Evolutionary conservation across 2,113 vertebrate genomes (phyloP).

Genomic region (Pungitius pungitius): DNA sequence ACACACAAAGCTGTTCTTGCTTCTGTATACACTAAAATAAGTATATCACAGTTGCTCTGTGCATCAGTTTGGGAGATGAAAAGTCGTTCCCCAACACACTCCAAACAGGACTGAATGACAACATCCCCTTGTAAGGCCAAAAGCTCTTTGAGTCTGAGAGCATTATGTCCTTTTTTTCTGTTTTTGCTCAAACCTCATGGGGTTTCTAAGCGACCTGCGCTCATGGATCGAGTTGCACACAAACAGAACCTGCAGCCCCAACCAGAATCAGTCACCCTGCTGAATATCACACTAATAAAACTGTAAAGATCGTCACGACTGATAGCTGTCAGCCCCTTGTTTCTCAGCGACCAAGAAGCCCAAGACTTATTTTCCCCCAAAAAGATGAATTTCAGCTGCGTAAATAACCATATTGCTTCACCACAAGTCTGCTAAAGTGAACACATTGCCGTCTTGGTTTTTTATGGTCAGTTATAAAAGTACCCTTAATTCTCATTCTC

Average conservation of each 20-base stretch:
- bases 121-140: conserved; percentile 65
- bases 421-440: conserved; percentile 55
- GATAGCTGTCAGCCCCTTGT: conserved; percentile 9
- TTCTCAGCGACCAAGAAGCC: conserved; percentile 15
- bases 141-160: conserved; percentile 46
- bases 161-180: conserved; percentile 49
- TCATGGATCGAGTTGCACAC: conserved; percentile 39
- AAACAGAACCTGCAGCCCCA: conserved; percentile 24
- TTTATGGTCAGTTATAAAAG: conserved; percentile 55
- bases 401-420: conserved; percentile 47
- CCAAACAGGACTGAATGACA: conserved; percentile 25
- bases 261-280: conserved; percentile 13
- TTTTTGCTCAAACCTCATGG: conserved; percentile 4
- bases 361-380: background rate
- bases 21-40: conserved; percentile 4
- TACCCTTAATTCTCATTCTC: conserved; percentile 41
- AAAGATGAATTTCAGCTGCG: conserved; percentile 47
- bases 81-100: conserved; percentile 12
- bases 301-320: conserved; percentile 18
- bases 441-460: conserved; percentile 21
- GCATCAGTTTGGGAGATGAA: conserved; percentile 21
- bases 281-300: conserved; percentile 48
- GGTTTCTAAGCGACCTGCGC: conserved; percentile 51
- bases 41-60: conserved; percentile 22
- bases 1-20: conserved; percentile 26